phyloP scores from a whole-genome alignment of 2,888 invertebrate genomes.

The Hypena proboscidalis region DNA sequence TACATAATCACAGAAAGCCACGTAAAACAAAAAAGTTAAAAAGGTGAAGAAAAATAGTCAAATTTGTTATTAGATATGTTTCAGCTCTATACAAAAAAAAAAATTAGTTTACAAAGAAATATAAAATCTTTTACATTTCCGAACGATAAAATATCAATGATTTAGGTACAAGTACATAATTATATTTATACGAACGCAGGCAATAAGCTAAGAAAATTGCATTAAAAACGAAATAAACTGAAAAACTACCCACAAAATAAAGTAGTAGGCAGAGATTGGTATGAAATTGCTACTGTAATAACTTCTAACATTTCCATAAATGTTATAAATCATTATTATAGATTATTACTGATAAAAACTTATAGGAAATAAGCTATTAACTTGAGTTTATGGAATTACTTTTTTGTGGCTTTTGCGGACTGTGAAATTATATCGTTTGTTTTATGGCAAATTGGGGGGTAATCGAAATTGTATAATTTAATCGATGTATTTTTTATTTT shows the following conservation, averaged over 20 bases:
- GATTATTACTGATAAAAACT: slow-evolving; percentile 44
- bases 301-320: slow-evolving; percentile 46
- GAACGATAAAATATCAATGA: slow-evolving; percentile 16
- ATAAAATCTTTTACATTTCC: slow-evolving; percentile 4
- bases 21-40: too few relatives aligned
- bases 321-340: slow-evolving; percentile 43
- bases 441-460: too few relatives aligned
- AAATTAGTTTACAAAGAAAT: too few relatives aligned
- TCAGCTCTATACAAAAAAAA: too few relatives aligned
- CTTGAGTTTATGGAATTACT: slow-evolving; percentile 26
- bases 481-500: too few relatives aligned
- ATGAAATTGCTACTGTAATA: slow-evolving; percentile 56
- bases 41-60: too few relatives aligned
- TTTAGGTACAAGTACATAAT: slow-evolving; percentile 39
- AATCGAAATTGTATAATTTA: too few relatives aligned
- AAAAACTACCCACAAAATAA: slow-evolving; percentile 49
- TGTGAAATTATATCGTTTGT: too few relatives aligned
- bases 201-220: slow-evolving; percentile 50
- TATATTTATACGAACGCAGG: slow-evolving; percentile 40
- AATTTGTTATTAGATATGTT: too few relatives aligned
- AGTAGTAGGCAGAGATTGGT: slow-evolving; percentile 48
- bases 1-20: too few relatives aligned
- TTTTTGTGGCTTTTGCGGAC: slow-evolving; percentile 15
- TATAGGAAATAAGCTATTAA: slow-evolving; percentile 35
- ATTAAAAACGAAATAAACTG: slow-evolving; percentile 53